Conservation (phyloP, 2,888 invertebrate genomes). For the Onthophagus sagittarius region DNA sequence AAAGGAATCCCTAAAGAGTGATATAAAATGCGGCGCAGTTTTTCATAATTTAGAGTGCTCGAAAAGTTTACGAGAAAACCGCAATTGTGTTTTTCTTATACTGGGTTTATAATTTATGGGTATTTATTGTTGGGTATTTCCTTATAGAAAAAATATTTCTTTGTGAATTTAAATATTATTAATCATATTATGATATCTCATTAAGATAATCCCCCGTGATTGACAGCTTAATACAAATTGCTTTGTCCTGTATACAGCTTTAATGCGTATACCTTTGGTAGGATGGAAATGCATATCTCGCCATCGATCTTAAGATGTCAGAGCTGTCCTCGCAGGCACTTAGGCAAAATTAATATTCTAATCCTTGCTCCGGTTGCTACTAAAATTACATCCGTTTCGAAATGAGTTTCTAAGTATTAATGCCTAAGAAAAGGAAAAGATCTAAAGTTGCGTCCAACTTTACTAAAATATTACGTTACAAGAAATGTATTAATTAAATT, state of each 20-base stretch:
- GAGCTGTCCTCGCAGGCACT: background rate
- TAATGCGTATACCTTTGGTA: background rate
- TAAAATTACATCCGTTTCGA: background rate
- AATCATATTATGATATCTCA: background rate
- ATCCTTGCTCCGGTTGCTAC: background rate
- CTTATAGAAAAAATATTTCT: background rate
- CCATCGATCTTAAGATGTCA: background rate
- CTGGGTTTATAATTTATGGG: background rate
- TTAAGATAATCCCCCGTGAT: background rate
- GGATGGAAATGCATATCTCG: background rate
- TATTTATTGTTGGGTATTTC: background rate
- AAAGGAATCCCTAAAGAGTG: background rate
- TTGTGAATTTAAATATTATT: background rate
- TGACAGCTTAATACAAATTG: background rate
- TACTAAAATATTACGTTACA: background rate
- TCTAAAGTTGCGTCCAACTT: background rate
- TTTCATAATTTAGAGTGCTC: background rate
- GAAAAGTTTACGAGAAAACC: background rate
- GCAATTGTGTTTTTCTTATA: background rate
- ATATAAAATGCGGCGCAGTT: background rate
- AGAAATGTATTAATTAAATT: too few species aligned
- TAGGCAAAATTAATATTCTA: background rate
- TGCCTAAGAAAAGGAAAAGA: background rate
- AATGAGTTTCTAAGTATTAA: background rate
- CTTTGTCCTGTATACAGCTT: background rate